Base-by-base conservation (phyloP, 2,113 vertebrate species). In the Dicaeum eximium region DNA sequence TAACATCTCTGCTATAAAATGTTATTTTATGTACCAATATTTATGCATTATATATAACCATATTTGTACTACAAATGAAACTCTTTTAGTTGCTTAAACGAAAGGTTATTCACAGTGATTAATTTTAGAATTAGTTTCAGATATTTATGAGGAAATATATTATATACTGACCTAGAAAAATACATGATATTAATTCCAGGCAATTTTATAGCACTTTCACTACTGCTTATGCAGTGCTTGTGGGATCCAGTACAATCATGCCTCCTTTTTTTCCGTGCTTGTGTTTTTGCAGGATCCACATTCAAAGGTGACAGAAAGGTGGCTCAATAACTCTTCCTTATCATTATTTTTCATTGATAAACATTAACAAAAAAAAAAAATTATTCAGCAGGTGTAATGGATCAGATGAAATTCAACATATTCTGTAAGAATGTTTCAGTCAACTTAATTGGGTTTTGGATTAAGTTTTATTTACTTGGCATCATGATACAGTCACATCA, bases 401-500 rank as follows among this genome's bases (percentile, higher is more conserved):
- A 56, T 40, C 27, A 42, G 30, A 11, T 25, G 14, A 48, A 66
- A 20, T 40, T 45, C 8, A 30, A 3, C 0, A 1, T 37, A 40
- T 69, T 70, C 28, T 5, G 0, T 38, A 17, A 40, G 24, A 44
- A 24, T 13, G 2, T 58, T 56, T 58, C 17, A 37, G 27, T 40
- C n/a, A 67, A 15, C 3, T 72, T 51, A 11, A 27, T 1, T 70
- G 11, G 4, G 3, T 20, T 70, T 80, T 78, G 14, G 6, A 57
- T 53, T 33, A 60, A 53, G 24, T 56, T 77, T 88, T 75, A 24
- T 53, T 88, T 79, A 50, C 16, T 35, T 66, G 14, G 31, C 17
- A 22, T 37, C 0, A 0, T 11, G 4, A 75, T 42, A 44, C 4
- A 48, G 25, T 24, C 13, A 44, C 14, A 3, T 21, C 22, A 38